phyloP scores from a whole-genome alignment of 2,113 vertebrate genomes.

The Macquaria ambigua region DNA sequence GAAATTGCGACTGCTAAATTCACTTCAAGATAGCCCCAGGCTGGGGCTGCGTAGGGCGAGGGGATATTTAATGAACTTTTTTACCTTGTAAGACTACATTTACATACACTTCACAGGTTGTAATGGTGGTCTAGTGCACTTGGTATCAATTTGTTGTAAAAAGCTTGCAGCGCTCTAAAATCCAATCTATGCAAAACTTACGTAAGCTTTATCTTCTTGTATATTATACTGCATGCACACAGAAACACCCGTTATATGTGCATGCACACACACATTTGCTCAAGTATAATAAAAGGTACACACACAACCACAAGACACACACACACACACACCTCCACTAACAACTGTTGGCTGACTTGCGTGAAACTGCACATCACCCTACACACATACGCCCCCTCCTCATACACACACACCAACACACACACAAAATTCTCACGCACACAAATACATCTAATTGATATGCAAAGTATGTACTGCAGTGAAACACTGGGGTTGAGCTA shows the following conservation, averaged over 20 bases:
- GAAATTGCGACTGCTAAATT: too few species aligned
- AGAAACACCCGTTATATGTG: neutral
- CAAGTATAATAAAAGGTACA: neutral
- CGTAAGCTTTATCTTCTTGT: conserved; percentile 28
- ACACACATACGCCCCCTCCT: neutral
- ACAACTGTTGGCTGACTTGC: neutral
- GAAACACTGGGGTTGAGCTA: conserved; percentile 68
- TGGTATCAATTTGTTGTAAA: conserved; percentile 22
- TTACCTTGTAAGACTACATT: conserved; percentile 18
- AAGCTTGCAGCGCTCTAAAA: conserved; percentile 14
- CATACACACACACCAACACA: neutral
- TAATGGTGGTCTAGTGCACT: conserved; percentile 27
- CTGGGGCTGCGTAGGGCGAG: too few species aligned
- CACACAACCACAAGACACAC: neutral
- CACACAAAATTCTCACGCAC: conserved; percentile 1
- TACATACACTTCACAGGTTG: conserved; percentile 8
- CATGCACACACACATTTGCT: neutral
- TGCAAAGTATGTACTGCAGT: conserved; percentile 55
- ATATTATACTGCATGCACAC: neutral
- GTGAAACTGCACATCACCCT: neutral
- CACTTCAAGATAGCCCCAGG: too few species aligned
- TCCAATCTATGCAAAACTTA: conserved; percentile 9
- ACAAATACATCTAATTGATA: conserved; percentile 54
- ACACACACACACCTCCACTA: neutral
- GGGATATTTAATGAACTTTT: conserved; percentile 14